Evolutionary conservation across 2,113 vertebrate species (phyloP), one percentile per base, ranked within the genome.

Genomic region (Ciconia maguari): DNA sequence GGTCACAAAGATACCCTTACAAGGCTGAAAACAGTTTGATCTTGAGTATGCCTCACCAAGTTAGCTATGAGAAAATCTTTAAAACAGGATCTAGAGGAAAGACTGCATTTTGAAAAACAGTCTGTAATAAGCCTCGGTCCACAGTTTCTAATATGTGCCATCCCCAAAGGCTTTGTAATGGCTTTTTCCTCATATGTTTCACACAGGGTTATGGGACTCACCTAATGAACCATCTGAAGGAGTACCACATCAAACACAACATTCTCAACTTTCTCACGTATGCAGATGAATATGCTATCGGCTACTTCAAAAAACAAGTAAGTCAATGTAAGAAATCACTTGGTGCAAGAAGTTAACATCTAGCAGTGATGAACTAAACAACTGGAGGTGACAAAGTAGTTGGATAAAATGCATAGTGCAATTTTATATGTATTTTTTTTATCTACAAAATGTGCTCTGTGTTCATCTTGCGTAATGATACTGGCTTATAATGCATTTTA

Each of bases 221-320:
- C 93, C 96, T 99, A 57, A 99, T 99, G 99, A 99, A 99, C 97
- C 99, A 99, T 89, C 98, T 99, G 94, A 99, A 99, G 97, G 99
- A 99, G 80, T 99, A 99, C 95, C 99, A 99, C 95, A 99, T 99
- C 97, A 99, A 99, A 94, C 99, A 99, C 48, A 98, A 99, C 96
- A 99, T 99, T 95, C 98, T 99, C 94, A 99, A 99, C 98, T 99
- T 99, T 64, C 99, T 99, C 79, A 99, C 99, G 0, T 99, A 99
- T 24, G 99, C 99, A n/a, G 99, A 99, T 93, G 99, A 99, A 97
- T 99, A 99, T 64, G 99, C 99, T 81, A 99, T 99, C 1, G 99
- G 99, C 69, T 99, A 99, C 98, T 99, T 99, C 97, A 99, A 99
- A 97, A 99, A 99, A 97, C 99, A 99, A 98, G 99, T 99, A 90